Evolutionary conservation across 2,797 vertebrate genomes (phyloP).

Genomic region (Chromobotia macracanthus): DNA sequence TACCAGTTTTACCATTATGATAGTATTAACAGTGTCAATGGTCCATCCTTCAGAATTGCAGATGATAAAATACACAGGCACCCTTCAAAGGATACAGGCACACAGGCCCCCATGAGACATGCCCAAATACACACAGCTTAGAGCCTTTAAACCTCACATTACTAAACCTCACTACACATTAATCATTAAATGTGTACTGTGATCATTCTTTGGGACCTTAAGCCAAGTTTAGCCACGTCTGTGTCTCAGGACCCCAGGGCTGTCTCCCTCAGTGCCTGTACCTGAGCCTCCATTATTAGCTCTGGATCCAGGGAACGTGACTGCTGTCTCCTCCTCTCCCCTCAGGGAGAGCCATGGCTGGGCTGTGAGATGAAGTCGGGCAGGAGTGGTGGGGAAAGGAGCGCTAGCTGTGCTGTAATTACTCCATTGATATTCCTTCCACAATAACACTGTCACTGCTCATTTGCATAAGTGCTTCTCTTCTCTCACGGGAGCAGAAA

Average conservation of each 20-base stretch:
- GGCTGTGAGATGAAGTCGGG: constrained; percentile 93
- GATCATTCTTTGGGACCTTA: constrained; percentile 88
- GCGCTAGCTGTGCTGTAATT: constrained; percentile 96
- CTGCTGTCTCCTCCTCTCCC: constrained; percentile 85
- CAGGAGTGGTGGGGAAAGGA: constrained; percentile 80
- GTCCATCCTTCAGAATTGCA: background rate
- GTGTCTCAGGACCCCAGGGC: constrained; percentile 93
- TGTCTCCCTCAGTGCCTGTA: constrained; percentile 88
- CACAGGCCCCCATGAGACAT: too few relatives aligned
- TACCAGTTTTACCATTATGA: background rate
- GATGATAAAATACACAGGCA: background rate
- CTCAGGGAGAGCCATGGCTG: constrained; percentile 79
- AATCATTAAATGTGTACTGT: constrained; percentile 96
- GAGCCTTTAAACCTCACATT: background rate
- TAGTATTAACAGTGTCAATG: background rate
- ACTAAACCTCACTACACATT: constrained; percentile 66
- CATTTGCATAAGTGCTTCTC: constrained; percentile 91
- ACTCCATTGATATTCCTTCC: constrained; percentile 99
- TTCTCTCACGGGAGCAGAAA: constrained; percentile 78
- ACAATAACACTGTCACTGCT: constrained; percentile 98
- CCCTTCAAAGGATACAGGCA: too few relatives aligned
- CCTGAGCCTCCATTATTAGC: constrained; percentile 98
- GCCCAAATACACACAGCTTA: constrained; percentile 20
- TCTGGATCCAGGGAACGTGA: constrained; percentile 93
- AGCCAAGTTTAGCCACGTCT: constrained; percentile 94